These are phyloP conservation scores for Rhadinocentrus ornatus DNA, from an alignment of 2,797 vertebrate species.

Conservation along the genomic window DNA sequence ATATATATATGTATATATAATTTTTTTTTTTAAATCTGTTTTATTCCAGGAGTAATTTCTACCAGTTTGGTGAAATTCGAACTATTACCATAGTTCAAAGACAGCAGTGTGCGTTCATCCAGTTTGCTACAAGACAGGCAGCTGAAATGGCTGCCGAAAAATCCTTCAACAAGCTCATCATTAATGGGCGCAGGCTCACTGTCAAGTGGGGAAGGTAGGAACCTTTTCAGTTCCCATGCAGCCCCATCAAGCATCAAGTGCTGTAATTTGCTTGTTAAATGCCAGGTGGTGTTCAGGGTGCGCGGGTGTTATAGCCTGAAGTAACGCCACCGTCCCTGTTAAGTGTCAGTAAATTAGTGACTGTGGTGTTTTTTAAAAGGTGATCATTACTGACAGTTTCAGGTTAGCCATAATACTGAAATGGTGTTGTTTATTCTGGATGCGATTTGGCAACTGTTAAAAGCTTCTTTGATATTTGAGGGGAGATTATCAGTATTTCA, in stretches of 20 bases:
- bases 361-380: constrained; percentile 5
- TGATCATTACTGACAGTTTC: constrained; percentile 1
- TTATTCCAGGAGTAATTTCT: constrained; percentile 92
- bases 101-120: constrained; percentile 98
- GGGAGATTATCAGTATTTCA: no score
- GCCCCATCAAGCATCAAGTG: neutral
- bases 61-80: constrained; percentile 98
- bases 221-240: neutral
- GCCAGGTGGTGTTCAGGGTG: neutral
- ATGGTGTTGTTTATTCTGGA: neutral
- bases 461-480: neutral
- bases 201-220: constrained; percentile 98
- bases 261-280: constrained; percentile 29
- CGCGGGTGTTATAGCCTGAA: neutral
- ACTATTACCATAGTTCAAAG: constrained; percentile 96
- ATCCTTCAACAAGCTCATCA: constrained; percentile 98
- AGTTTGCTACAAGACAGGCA: constrained; percentile 94
- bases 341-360: constrained; percentile 11
- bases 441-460: neutral
- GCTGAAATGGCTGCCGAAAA: constrained; percentile 97
- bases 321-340: constrained; percentile 4
- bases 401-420: neutral
- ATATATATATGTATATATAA: neutral
- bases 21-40: constrained; percentile 3
- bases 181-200: constrained; percentile 94